These are phyloP conservation scores for Drosophila quadrilineata DNA, from an alignment of 1,140 invertebrate species.

Conservation along the genomic window DNA sequence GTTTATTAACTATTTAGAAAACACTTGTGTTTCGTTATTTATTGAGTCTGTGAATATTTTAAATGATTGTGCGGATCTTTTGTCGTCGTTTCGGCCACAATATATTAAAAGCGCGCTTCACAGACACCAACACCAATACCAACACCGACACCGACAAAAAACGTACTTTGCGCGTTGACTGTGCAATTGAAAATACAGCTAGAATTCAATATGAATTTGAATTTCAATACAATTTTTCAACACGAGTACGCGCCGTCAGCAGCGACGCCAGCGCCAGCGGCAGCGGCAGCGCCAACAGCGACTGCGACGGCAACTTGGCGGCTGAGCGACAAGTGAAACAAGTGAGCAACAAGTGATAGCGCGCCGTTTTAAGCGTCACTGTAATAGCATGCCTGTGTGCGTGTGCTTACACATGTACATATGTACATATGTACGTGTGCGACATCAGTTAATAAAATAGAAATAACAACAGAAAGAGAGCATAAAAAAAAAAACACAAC, in stretches of 20 bases:
- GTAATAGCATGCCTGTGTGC: not conserved
- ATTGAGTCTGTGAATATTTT: conserved; percentile 11
- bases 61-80: conserved; percentile 8
- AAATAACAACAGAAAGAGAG: conserved; percentile 51
- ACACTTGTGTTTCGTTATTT: conserved; percentile 24
- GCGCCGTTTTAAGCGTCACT: conserved; percentile 6
- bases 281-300: conserved; percentile 9
- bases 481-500: conserved; percentile 19
- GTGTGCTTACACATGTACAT: not conserved
- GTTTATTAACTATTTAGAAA: conserved; percentile 6
- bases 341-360: conserved; percentile 76
- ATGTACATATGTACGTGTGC: conserved; percentile 11
- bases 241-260: conserved; percentile 20
- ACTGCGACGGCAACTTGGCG: conserved; percentile 9
- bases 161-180: conserved; percentile 55
- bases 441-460: conserved; percentile 40
- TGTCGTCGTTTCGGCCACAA: conserved; percentile 6
- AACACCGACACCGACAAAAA: no score
- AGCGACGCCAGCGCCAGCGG: not conserved
- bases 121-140: no score
- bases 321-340: conserved; percentile 52
- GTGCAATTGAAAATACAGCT: conserved; percentile 74
- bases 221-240: conserved; percentile 74
- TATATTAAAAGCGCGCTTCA: conserved; percentile 35
- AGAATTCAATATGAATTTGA: conserved; percentile 69